Conservation (phyloP, 2,797 vertebrate genomes). For the Calcarius lapponicus region DNA sequence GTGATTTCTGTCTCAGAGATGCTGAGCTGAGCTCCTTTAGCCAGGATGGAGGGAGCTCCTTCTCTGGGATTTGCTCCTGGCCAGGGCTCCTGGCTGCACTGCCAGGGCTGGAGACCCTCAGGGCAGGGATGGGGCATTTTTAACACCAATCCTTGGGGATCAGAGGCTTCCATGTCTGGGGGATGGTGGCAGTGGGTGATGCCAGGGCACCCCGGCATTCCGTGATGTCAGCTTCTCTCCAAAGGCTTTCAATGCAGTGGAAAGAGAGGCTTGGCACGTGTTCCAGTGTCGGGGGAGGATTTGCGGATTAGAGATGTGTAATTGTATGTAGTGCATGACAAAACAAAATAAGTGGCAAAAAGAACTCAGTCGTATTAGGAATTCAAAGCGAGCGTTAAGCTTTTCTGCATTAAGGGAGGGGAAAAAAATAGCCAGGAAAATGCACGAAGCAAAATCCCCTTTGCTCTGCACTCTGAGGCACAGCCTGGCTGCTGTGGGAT, state of each 20-base stretch:
- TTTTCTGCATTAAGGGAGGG: neutral
- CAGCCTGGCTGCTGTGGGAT: neutral
- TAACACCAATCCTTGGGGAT: fast-evolving
- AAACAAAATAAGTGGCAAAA: constrained; percentile 69
- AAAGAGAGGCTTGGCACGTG: constrained; percentile 53
- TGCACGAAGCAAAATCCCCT: neutral
- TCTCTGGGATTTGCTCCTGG: neutral
- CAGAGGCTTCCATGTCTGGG: neutral
- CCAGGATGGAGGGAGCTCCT: neutral
- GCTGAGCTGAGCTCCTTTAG: constrained; percentile 49
- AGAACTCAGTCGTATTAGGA: constrained; percentile 56
- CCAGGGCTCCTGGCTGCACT: neutral
- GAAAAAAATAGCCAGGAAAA: neutral
- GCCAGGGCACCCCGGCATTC: neutral
- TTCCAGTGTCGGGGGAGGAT: constrained; percentile 56
- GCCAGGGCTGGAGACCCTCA: neutral
- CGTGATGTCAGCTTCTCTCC: neutral
- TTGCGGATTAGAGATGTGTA: constrained; percentile 69
- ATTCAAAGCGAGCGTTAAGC: constrained; percentile 51
- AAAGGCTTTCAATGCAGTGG: neutral
- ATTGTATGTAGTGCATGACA: constrained; percentile 68
- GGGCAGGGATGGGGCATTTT: neutral
- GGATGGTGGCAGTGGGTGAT: neutral
- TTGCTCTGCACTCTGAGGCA: fast-evolving
- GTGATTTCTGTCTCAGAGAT: constrained; percentile 12